These are phyloP conservation scores for Anser cygnoides DNA, from an alignment of 2,113 vertebrate genomes.

Conservation along the genomic window DNA sequence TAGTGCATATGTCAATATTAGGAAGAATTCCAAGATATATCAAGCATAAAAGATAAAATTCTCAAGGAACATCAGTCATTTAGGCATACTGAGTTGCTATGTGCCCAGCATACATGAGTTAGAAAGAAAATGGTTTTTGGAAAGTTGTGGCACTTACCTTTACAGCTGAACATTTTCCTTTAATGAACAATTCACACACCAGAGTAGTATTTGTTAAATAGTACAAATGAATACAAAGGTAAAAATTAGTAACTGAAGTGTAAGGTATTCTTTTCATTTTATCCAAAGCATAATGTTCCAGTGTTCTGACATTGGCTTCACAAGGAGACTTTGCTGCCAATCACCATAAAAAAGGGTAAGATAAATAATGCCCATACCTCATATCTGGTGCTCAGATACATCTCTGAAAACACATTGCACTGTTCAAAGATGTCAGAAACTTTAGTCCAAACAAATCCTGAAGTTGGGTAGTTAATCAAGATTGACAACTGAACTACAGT, in stretches of 20 bases:
- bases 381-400: background rate
- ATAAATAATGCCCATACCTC: background rate
- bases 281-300: background rate
- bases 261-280: background rate
- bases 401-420: background rate
- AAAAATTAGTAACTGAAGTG: background rate
- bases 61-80: background rate
- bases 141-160: background rate
- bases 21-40: background rate
- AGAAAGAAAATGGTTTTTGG: background rate
- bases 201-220: background rate
- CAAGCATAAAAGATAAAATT: background rate
- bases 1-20: fast-evolving
- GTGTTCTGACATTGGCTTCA: background rate
- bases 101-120: fast-evolving
- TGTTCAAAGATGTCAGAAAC: background rate
- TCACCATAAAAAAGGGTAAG: background rate
- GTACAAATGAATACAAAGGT: background rate
- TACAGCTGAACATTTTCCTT: background rate
- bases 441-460: background rate
- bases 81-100: background rate
- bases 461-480: background rate
- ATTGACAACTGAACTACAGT: background rate
- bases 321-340: background rate
- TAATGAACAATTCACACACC: background rate